Conservation (phyloP, 1,140 invertebrate species). For the Gryon sp. region DNA sequence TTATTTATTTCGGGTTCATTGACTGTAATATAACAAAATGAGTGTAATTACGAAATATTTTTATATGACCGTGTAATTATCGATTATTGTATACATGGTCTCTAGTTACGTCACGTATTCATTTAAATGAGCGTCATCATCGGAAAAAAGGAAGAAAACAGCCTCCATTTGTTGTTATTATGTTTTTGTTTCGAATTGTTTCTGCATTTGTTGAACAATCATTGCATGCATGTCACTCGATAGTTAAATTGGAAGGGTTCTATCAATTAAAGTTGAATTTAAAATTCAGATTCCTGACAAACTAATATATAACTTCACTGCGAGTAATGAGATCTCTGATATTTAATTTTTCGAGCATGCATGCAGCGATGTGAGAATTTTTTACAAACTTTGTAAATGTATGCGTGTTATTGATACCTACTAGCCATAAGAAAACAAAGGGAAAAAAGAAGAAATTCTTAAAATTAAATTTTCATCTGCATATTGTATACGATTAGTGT, state of each 20-base stretch:
- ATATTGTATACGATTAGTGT: slow-evolving; percentile 81
- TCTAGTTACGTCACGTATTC: slow-evolving; percentile 35
- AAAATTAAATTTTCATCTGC: slow-evolving; percentile 68
- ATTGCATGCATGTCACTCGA: slow-evolving; percentile 58
- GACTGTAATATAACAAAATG: slow-evolving; percentile 24
- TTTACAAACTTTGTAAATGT: slow-evolving; percentile 74
- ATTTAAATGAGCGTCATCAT: slow-evolving; percentile 26
- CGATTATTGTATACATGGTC: too few relatives aligned
- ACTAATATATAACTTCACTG: neutral
- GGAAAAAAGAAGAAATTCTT: slow-evolving; percentile 56
- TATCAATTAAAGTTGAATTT: neutral
- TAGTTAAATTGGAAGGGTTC: slow-evolving; percentile 2
- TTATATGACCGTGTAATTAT: too few relatives aligned
- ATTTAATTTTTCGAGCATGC: slow-evolving; percentile 30
- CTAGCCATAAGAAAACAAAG: slow-evolving; percentile 71
- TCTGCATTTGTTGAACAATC: slow-evolving; percentile 70
- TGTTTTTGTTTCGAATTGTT: slow-evolving; percentile 71
- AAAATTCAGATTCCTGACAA: neutral
- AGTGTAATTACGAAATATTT: slow-evolving; percentile 30
- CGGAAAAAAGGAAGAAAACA: slow-evolving; percentile 45
- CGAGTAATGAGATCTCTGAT: neutral
- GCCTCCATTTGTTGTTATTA: slow-evolving; percentile 66
- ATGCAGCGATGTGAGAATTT: slow-evolving; percentile 57
- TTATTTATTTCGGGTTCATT: too few relatives aligned
- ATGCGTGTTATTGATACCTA: slow-evolving; percentile 76